These are phyloP conservation scores for Morpho helenor DNA, from an alignment of 2,888 invertebrate genomes.

Conservation along the genomic window DNA sequence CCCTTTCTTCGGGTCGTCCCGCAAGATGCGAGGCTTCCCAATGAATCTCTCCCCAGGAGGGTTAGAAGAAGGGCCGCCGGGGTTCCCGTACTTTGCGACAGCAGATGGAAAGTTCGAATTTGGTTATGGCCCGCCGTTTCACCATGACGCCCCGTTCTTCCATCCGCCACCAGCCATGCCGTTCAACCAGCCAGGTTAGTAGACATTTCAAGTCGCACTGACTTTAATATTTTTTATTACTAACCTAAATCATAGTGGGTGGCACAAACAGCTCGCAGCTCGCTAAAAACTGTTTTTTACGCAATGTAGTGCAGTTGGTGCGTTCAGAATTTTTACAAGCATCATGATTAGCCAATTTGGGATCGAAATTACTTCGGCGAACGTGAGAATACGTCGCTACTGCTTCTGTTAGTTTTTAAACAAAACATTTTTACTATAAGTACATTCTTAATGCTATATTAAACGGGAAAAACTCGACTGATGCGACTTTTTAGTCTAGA, in stretches of 20 bases:
- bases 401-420: no score
- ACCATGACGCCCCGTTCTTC: conserved; percentile 93
- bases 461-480: not conserved
- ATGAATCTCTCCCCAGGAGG: conserved; percentile 95
- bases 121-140: conserved; percentile 91
- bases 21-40: conserved; percentile 97
- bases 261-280: no score
- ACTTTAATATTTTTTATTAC: not conserved
- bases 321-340: no score
- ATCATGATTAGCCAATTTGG: no score
- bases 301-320: no score
- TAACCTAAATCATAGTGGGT: no score
- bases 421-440: no score
- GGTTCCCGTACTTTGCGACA: conserved; percentile 93
- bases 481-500: conserved; percentile 3
- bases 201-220: conserved; percentile 22
- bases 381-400: no score
- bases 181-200: conserved; percentile 87
- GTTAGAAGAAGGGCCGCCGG: conserved; percentile 93
- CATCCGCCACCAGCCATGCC: conserved; percentile 86
- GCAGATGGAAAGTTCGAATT: conserved; percentile 95
- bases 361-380: no score
- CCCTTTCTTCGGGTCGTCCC: conserved; percentile 94
- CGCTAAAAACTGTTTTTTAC: no score
- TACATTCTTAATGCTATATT: no score